These are phyloP conservation scores for Poeciliopsis gracilis DNA, from an alignment of 2,797 vertebrate species.

Conservation along the genomic window DNA sequence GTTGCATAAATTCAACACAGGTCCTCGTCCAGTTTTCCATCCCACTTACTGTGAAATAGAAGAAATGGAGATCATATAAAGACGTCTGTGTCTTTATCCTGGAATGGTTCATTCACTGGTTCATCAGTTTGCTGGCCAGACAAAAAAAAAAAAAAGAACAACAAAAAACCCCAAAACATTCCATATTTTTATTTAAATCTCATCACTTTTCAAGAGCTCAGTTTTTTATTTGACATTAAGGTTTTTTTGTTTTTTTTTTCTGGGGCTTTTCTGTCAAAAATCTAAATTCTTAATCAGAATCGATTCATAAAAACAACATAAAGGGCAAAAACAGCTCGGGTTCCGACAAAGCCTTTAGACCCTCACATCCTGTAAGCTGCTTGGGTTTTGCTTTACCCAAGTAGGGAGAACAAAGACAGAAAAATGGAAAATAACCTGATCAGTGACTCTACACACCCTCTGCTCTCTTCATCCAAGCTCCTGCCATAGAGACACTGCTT, in stretches of 20 bases:
- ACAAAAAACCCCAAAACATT: neutral
- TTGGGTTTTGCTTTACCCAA: neutral
- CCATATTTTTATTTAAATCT: too few species aligned
- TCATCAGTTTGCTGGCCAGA: neutral
- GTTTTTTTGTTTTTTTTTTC: neutral
- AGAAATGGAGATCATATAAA: neutral
- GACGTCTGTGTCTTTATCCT: neutral
- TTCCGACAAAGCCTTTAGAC: too few species aligned
- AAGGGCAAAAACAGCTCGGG: too few species aligned
- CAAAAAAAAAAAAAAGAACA: too few species aligned
- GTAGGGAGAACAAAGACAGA: neutral
- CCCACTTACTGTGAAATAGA: neutral
- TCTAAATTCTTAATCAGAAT: too few species aligned
- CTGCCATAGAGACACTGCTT: neutral
- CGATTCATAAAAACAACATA: too few species aligned
- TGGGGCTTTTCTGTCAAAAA: neutral
- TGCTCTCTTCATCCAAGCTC: neutral
- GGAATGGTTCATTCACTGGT: too few species aligned
- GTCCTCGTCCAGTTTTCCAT: too few species aligned
- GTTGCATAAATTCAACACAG: neutral
- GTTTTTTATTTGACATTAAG: neutral
- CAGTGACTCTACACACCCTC: neutral
- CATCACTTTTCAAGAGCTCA: too few species aligned
- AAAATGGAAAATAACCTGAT: neutral
- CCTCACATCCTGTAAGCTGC: neutral